phyloP scores from a whole-genome alignment of 1,140 invertebrate species.

The Ptiloglossa arizonensis region DNA sequence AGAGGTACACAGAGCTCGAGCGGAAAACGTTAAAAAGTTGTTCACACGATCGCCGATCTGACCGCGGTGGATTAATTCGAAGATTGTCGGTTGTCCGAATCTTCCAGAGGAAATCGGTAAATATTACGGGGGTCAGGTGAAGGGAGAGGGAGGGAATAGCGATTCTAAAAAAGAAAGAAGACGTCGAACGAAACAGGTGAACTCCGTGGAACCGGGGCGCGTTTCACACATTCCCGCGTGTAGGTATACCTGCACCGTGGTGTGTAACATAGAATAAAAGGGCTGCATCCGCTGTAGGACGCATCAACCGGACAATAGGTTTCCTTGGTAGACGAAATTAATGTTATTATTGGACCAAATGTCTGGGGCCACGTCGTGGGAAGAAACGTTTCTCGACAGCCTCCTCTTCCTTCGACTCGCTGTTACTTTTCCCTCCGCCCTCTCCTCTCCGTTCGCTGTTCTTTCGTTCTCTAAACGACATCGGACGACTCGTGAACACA shows the following conservation, averaged over 20 bases:
- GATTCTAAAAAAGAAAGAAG: not conserved
- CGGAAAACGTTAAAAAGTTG: no score
- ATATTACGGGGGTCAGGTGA: not conserved
- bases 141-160: no score
- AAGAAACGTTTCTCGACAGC: constrained; percentile 74
- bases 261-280: constrained; percentile 69
- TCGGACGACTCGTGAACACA: constrained; percentile 5
- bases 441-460: not conserved
- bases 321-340: constrained; percentile 79
- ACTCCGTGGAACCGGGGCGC: constrained; percentile 50
- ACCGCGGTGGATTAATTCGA: not conserved
- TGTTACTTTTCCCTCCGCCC: constrained; percentile 52
- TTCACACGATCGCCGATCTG: not conserved
- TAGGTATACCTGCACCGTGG: constrained; percentile 53
- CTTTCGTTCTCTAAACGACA: constrained; percentile 32
- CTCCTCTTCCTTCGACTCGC: constrained; percentile 60
- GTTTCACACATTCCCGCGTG: constrained; percentile 52
- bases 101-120: not conserved
- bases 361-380: constrained; percentile 76
- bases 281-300: constrained; percentile 76
- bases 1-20: no score
- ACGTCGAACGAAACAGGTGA: constrained; percentile 57
- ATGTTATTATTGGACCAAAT: constrained; percentile 81
- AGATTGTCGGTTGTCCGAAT: not conserved
- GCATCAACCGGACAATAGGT: constrained; percentile 77